phyloP scores from a whole-genome alignment of 2,888 invertebrate genomes.

The Eurytoma adleriae region DNA sequence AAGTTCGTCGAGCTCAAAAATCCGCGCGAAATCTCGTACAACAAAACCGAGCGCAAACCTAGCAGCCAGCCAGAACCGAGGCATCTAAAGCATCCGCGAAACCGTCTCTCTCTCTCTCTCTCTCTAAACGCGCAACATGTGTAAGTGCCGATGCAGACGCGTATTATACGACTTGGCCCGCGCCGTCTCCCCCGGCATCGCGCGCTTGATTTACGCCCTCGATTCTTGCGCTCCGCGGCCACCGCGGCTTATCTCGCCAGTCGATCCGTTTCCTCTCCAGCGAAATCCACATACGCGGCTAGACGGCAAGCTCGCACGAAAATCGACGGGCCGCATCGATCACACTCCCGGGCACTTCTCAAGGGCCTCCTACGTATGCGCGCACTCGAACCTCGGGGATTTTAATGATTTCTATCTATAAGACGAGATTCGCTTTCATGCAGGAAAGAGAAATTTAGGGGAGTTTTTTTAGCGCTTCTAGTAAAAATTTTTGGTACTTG shows the following conservation, averaged over 20 bases:
- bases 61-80: too few species aligned
- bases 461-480: too few species aligned
- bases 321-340: slow-evolving; percentile 47
- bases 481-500: too few species aligned
- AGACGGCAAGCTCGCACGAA: slow-evolving; percentile 1
- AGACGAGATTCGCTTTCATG: background rate
- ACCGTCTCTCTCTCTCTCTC: background rate
- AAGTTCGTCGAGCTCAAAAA: too few species aligned
- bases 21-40: too few species aligned
- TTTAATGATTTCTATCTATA: slow-evolving; percentile 44
- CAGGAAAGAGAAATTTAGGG: slow-evolving; percentile 40
- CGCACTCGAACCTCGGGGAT: slow-evolving; percentile 20
- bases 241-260: slow-evolving; percentile 14
- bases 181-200: background rate
- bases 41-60: too few species aligned
- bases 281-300: slow-evolving; percentile 10
- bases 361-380: too few species aligned
- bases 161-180: slow-evolving; percentile 1
- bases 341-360: slow-evolving; percentile 1
- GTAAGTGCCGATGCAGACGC: background rate
- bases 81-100: background rate
- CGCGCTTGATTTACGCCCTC: slow-evolving; percentile 49
- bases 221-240: slow-evolving; percentile 17
- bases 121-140: background rate
- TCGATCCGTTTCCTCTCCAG: slow-evolving; percentile 43